Evolutionary conservation across 2,888 invertebrate genomes (phyloP), one percentile per base, ranked within the genome.

Genomic region (Hypolimnas misippus): DNA sequence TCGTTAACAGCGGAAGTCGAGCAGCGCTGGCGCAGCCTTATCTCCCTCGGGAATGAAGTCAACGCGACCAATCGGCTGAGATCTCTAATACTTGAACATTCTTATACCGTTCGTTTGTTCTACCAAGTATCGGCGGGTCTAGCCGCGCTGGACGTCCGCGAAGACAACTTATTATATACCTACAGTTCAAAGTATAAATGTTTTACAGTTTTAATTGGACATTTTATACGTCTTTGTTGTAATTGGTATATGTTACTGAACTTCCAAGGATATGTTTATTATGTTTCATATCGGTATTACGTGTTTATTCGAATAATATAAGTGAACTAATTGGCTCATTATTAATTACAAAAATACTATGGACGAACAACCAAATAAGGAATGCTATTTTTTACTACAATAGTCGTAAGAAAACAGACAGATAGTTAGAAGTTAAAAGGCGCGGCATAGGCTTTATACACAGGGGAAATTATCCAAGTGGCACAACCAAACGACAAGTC

Each of bases 401-500:
- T 29, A n/a, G 63, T 61, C 63, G 66, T 81, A 86, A 86, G 83
- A 76, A 81, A 74, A 75, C 66, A 71, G 69, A 73, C 60, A 60
- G 69, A 68, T 59, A 66, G 72, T 72, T 67, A 72, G 72, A 75
- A 73, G 76, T 73, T 75, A 79, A 84, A 83, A 87, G 87, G 86
- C 76, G 84, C 79, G 84, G 82, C 78, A 73, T 83, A 86, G 82
- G 83, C 82, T 70, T 73, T 74, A 78, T 76, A 68, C 88, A 80
- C 87, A 75, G 77, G 90, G 90, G 90, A 91, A 91, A 90, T 91
- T 83, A 87, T 73, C 76, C 68, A 83, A 90, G 84, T 88, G 86
- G 77, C 76, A 75, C 67, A 67, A 73, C 67, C 66, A 69, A 70
- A 70, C 67, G 53, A 49, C 49, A 79, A 81, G 81, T 81, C 79